Evolutionary conservation across 2,113 vertebrate species (phyloP), one percentile per base, ranked within the genome.

Genomic region (Eudyptes chrysolophus): DNA sequence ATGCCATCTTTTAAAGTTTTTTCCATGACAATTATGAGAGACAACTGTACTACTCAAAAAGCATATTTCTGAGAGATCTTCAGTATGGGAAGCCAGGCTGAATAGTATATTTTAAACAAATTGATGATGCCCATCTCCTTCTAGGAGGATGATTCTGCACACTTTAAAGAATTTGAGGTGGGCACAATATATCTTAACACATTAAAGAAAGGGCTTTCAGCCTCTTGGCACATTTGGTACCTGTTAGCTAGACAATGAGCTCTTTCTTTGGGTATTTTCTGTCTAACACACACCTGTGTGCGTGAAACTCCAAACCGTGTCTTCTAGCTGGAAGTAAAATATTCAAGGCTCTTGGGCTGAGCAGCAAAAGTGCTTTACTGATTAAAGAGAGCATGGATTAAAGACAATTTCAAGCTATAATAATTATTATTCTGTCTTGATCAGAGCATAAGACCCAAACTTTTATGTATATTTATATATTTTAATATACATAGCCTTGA

Each of bases 241-340:
- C 36, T 36, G 36, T 44, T 60, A 69, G 27, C 48, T 85, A 64
- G 17, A 65, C 34, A 38, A 44, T 69, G 38, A 72, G 14, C 42
- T 7, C 1, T 26, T 66, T 62, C 42, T 68, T 40, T 66, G 3
- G 27, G 2, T 74, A 22, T 81, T 72, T 80, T 80, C 20, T 11
- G 38, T 89, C 46, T 84, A 25, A 9, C 19, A 42, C 19, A 24
- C 32, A 21, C 55, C 16, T 70, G 8, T 74, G 22, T 40, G 38
- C 0, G 0, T 77, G 21, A 48, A 90, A 89, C 55, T 92, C 38
- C 44, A 57, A 82, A 48, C 42, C 0, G 0, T 54, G 51, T 84
- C 65, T 75, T 87, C 54, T 60, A 38, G 16, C 32, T 92, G 38
- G 24, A 89, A 64, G 81, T n/a, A 89, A 57, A 68, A 64, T 68